Base-by-base conservation (phyloP, 2,797 vertebrate genomes). In the Tapera naevia region DNA sequence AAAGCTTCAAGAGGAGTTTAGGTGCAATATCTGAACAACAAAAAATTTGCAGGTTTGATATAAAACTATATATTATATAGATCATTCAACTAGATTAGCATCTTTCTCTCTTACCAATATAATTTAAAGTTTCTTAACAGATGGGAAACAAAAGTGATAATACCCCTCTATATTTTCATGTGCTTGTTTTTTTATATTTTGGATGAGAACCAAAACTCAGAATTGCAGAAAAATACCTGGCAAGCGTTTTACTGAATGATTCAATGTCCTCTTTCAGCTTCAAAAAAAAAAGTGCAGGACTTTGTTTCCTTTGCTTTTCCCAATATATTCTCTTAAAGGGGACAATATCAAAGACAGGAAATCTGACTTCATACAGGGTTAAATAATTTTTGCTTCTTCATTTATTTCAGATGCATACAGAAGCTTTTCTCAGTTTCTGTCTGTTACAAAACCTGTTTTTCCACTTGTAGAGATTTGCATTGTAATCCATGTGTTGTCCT, bases 281-380 rank as follows among this genome's bases (percentile, higher is more conserved):
- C 50, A 84, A 33, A n/a, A n/a, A n/a, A 94, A 94, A 33, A 86
- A 30, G 5, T 7, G 54, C 5, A 24, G 28, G 41, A 57, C 37
- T 71, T 57, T 64, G 45, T 81, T 87, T 87, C 56, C 8, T 75
- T 78, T 79, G 39, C 53, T 93, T 75, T 96, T 87, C 45, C 58
- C 80, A 70, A 54, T 54, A 39, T 74, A 22, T 90, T 70, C 22
- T 80, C 56, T 82, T 90, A 91, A 88, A 93, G 12, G 11, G 41
- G 53, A 87, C 53, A 79, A 18, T 93, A 79, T 66, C 43, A 87
- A 95, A 37, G 45, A 56, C 16, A 65, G 19, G 43, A 95, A 90
- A 93, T 67, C 25, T 86, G 62, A 50, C 51, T 95, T 97, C 78
- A 88, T 84, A 62, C 5, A 54, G 32, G 41, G 93, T 84, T 92